Base-by-base conservation (phyloP, 1,140 invertebrate genomes). In the Cotesia glomerata region DNA sequence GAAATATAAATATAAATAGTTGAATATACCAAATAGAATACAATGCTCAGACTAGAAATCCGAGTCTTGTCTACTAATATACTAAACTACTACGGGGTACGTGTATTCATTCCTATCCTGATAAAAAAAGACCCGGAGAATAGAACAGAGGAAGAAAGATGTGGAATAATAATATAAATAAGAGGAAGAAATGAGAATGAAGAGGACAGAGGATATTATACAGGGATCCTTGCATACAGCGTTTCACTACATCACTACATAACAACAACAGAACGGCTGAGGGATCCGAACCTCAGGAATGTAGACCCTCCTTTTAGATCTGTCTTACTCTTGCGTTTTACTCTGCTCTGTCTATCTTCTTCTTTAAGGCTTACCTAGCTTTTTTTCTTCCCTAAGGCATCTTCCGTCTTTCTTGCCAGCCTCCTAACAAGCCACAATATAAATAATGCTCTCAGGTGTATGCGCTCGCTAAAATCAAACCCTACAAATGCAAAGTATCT, bases 361-460 rank as follows among this genome's bases (percentile, higher is more conserved):
- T 58, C 36, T 56, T 3, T 72, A 63, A 14, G 35, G 11, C n/a
- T 35, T 59, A 45, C 49, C 9, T 61, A 59, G 16, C 52, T 67
- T 36, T 49, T 45, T 35, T 62, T 39, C 61, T 45, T 62, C 34
- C 58, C 18, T 7, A 34, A 35, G 14, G 61, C 64, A 16, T 39
- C 45, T 61, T 58, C 49, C 71, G 69, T 67, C 67, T 64, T 51
- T 74, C 66, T 63, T 66, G 63, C 68, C 73, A 52, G 62, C 58
- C 77, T 75, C 74, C 74, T 76, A 78, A 76, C 74, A 75, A 75
- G 75, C 74, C 74, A 76, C 72, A 75, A 76, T 78, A 76, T 78
- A 76, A 76, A 76, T 78, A 76, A 78, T 78, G 70, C 73, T 72
- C 32, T 66, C 68, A 76, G 75, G 70, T 78, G 74, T 69, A 72